phyloP scores from a whole-genome alignment of 2,888 invertebrate genomes.

The Eulithis prunata region DNA sequence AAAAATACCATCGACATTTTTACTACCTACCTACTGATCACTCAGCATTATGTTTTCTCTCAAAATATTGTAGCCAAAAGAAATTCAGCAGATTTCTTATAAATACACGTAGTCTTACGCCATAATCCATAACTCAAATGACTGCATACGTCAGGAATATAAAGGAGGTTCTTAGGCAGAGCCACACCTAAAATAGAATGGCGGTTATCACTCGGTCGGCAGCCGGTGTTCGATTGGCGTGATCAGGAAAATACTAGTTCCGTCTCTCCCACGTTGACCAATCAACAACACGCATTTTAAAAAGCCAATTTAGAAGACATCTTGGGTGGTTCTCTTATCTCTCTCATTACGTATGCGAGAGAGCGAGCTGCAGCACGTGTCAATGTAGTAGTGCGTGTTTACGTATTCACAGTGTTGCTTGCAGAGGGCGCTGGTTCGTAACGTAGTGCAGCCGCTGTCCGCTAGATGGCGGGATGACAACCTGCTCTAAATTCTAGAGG shows the following conservation, averaged over 20 bases:
- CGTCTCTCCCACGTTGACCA: constrained; percentile 66
- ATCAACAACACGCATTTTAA: constrained; percentile 69
- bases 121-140: constrained; percentile 81
- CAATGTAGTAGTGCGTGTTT: constrained; percentile 56
- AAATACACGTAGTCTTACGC: constrained; percentile 73
- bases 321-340: constrained; percentile 64
- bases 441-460: constrained; percentile 55
- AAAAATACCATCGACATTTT: constrained; percentile 37
- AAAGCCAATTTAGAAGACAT: constrained; percentile 69
- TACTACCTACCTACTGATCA: constrained; percentile 46
- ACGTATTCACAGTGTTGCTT: constrained; percentile 41
- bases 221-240: constrained; percentile 67
- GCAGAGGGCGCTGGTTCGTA: constrained; percentile 67
- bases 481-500: constrained; percentile 41
- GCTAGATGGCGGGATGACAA: constrained; percentile 61
- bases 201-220: constrained; percentile 67
- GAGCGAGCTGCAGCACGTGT: constrained; percentile 58
- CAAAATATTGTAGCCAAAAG: constrained; percentile 56
- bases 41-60: constrained; percentile 56
- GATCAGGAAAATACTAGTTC: constrained; percentile 63
- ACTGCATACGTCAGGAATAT: constrained; percentile 80
- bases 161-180: constrained; percentile 75
- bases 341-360: constrained; percentile 63
- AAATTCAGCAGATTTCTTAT: constrained; percentile 71
- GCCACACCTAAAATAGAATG: constrained; percentile 80